A percentile compares a stretch with the other conserved stretches of the same genome.
Evolutionary conservation across 1,140 invertebrate species (phyloP).

Genomic region (Diachasmimorpha longicaudata): DNA sequence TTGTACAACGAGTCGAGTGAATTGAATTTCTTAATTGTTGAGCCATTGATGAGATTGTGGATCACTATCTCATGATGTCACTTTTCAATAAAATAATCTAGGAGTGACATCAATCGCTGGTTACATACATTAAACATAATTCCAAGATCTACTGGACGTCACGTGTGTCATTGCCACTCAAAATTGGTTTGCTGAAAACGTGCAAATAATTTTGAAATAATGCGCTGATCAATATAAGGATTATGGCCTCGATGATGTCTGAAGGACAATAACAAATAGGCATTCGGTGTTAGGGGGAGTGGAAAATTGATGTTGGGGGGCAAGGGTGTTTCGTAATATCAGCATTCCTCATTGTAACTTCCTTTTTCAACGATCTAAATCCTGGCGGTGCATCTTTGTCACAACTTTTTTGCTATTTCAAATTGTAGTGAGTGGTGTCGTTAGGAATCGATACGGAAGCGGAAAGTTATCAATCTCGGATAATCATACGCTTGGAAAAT

Average conservation of each 20-base stretch:
- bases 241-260: constrained; percentile 12
- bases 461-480: not conserved
- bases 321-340: not conserved
- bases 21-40: not conserved
- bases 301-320: not conserved
- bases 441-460: not conserved
- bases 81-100: not conserved
- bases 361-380: not conserved
- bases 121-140: not conserved
- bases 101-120: not conserved
- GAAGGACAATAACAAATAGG: constrained; percentile 12
- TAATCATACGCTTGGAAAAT: not conserved
- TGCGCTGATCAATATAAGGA: not conserved
- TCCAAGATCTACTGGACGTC: not conserved
- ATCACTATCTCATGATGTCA: not conserved
- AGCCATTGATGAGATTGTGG: not conserved
- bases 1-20: not conserved
- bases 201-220: constrained; percentile 10
- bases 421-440: too few relatives aligned
- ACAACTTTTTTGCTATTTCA: not conserved
- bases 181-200: constrained; percentile 12
- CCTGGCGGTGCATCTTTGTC: not conserved
- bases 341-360: not conserved
- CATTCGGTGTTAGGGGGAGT: not conserved
- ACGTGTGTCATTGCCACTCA: not conserved